Evolutionary conservation across 2,113 vertebrate species (phyloP).

Genomic region (Mola mola): DNA sequence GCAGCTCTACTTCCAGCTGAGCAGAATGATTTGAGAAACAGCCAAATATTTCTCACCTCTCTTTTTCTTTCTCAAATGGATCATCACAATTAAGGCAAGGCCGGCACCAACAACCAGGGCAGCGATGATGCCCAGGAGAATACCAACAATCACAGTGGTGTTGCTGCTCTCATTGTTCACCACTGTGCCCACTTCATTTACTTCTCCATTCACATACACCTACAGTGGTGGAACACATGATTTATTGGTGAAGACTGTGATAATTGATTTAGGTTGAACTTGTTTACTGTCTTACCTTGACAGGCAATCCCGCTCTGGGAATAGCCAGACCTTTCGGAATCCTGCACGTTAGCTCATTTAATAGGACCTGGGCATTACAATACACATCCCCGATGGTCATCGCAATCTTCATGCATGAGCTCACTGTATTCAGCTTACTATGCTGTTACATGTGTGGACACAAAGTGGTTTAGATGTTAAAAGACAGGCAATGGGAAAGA

Average conservation of each 20-base stretch:
- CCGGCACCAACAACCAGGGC: constrained; percentile 76
- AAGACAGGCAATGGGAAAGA: too few relatives aligned
- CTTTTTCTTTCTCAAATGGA: constrained; percentile 77
- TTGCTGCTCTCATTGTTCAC: constrained; percentile 44
- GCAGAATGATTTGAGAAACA: background rate
- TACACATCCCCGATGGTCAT: constrained; percentile 85
- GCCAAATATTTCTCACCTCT: constrained; percentile 73
- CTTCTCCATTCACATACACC: constrained; percentile 81
- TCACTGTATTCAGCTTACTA: constrained; percentile 79
- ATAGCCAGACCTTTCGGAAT: constrained; percentile 82
- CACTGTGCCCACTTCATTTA: constrained; percentile 84
- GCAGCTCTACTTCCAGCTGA: too few relatives aligned
- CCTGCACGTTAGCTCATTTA: constrained; percentile 88
- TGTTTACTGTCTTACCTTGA: constrained; percentile 78
- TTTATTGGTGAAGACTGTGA: background rate
- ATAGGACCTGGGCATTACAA: constrained; percentile 84
- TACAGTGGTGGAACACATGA: constrained; percentile 21
- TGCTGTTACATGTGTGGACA: constrained; percentile 79
- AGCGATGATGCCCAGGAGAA: constrained; percentile 79
- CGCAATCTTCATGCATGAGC: constrained; percentile 85
- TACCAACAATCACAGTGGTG: constrained; percentile 63
- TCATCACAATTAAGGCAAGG: constrained; percentile 73
- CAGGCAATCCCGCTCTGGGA: constrained; percentile 70
- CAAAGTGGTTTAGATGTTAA: background rate
- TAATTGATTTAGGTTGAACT: background rate